Percentiles rank a stretch among this genome's conserved stretches.
Evolutionary conservation across 2,113 vertebrate species (phyloP).

Genomic region (Oryzias javanicus): DNA sequence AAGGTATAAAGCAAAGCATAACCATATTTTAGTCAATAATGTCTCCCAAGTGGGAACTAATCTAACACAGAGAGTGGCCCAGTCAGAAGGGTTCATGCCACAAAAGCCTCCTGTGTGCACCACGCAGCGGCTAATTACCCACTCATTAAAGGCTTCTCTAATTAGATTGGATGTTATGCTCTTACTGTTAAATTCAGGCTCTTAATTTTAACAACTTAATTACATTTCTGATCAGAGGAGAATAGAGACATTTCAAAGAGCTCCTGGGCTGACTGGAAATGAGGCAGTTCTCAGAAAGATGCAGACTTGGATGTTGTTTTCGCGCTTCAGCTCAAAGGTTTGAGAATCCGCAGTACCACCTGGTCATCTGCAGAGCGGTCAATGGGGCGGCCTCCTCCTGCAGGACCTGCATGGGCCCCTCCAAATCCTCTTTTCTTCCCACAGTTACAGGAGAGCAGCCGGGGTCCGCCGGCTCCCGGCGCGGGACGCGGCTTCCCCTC

Average conservation of each 20-base stretch:
- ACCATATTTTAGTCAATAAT: conserved; percentile 69
- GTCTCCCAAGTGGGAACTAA: conserved; percentile 68
- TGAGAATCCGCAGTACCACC: conserved; percentile 38
- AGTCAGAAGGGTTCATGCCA: conserved; percentile 64
- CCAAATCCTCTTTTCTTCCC: conserved; percentile 64
- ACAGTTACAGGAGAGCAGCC: conserved; percentile 62
- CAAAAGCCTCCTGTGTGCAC: conserved; percentile 65
- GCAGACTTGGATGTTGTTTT: conserved; percentile 11
- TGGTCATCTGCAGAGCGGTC: conserved; percentile 55
- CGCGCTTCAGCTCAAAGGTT: conserved; percentile 3
- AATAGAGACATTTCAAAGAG: conserved; percentile 42
- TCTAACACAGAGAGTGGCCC: conserved; percentile 66
- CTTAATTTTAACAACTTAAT: conserved; percentile 72
- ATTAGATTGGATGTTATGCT: conserved; percentile 76
- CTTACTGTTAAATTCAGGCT: conserved; percentile 65
- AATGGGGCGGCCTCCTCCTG: conserved; percentile 29
- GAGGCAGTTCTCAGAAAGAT: conserved; percentile 26
- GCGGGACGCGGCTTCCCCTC: conserved; percentile 48
- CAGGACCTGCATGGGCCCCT: conserved; percentile 48
- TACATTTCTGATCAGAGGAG: conserved; percentile 59
- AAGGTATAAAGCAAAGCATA: conserved; percentile 62
- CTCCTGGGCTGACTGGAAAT: conserved; percentile 29
- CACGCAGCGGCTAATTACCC: conserved; percentile 66
- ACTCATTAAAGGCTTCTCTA: conserved; percentile 69
- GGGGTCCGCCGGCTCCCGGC: conserved; percentile 57